Evolutionary conservation across 2,888 invertebrate genomes (phyloP), one percentile per base, ranked within the genome.

Genomic region (Keiferia lycopersicella): DNA sequence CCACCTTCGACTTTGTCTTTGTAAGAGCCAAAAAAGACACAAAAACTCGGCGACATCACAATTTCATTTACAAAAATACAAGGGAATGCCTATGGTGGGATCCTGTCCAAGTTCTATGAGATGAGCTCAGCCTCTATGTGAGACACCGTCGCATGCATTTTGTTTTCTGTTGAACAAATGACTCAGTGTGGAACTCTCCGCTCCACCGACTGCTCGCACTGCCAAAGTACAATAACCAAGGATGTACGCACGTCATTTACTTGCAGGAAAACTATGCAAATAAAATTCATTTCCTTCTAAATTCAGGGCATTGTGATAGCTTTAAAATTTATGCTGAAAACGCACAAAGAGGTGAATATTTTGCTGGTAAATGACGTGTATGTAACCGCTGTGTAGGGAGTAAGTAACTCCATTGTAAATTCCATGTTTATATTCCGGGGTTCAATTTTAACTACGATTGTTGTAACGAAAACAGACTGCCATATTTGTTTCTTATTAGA

Each of bases 391-490:
- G 12, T 20, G 10, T 12, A 20, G 51, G 18, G 48, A 48, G 16
- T 48, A 18, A 4, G 48, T 11, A 26, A 56, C 56, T 56, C 56
- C 56, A 34, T 22, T 50, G 11, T 30, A 58, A 30, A 41, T 34
- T 53, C 18, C 22, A 59, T 58, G 14, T 56, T 41, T 34, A 59
- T 56, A 61, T 58, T 58, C 34, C 18, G 38, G 38, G 34, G 58
- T 38, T 12, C 11, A 57, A 39, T 39, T 38, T 14, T 30, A 56
- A 56, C 56, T 30, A 39, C 58, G 38, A 45, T 59, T 59, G 59
- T 59, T 59, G 41, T 59, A 39, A 74, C 75, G 76, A 78, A 72
- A 67, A 69, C 79, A 76, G 81, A 82, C 84, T 84, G 84, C 84
- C 84, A 84, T 84, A 81, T 81, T 77, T 56, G 53, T 53, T 41